Conservation (phyloP, 2,888 invertebrate genomes). For the Sclerodermus sp. region DNA sequence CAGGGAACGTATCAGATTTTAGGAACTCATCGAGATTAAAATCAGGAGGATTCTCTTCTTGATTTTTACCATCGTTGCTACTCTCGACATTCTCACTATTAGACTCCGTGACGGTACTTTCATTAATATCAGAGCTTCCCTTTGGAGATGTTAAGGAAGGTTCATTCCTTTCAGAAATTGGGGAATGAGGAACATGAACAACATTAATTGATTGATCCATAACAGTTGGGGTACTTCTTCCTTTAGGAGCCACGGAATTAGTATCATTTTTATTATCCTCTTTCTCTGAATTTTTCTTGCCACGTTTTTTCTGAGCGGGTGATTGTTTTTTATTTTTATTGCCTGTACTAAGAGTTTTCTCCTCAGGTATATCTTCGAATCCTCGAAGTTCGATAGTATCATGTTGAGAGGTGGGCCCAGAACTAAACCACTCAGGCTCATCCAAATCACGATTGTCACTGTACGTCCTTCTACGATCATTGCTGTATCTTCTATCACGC, state of each 20-base stretch:
- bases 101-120: conserved; percentile 27
- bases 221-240: conserved; percentile 54
- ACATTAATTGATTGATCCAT: conserved; percentile 46
- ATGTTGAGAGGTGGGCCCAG: conserved; percentile 86
- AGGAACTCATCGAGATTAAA: conserved; percentile 87
- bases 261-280: conserved; percentile 39
- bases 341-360: conserved; percentile 38
- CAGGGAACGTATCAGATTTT: conserved; percentile 77
- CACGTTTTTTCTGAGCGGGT: conserved; percentile 57
- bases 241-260: conserved; percentile 42
- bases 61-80: conserved; percentile 29
- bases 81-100: conserved; percentile 31
- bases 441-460: conserved; percentile 66
- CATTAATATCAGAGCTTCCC: conserved; percentile 31
- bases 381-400: conserved; percentile 93
- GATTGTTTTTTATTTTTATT: conserved; percentile 54
- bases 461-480: conserved; percentile 62
- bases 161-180: conserved; percentile 50
- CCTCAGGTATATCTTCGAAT: conserved; percentile 74
- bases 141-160: conserved; percentile 27
- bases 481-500: conserved; percentile 59
- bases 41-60: conserved; percentile 48
- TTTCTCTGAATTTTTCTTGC: conserved; percentile 56
- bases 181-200: conserved; percentile 49
- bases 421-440: conserved; percentile 89